Evolutionary conservation across 1,140 invertebrate genomes (phyloP), one percentile per base, ranked within the genome.

Genomic region (Chrysomallon squamiferum): DNA sequence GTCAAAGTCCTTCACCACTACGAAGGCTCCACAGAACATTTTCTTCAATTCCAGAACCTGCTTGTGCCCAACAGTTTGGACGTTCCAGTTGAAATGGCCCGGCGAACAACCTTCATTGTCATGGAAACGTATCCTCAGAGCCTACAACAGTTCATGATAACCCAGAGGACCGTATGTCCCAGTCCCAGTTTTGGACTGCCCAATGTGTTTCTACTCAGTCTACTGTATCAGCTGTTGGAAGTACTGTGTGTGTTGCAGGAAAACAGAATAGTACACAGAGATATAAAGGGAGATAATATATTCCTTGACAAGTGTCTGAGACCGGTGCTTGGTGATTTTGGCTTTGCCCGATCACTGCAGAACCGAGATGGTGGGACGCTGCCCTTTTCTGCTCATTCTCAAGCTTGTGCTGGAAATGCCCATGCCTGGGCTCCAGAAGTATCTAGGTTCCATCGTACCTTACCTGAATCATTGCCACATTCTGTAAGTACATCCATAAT

Each of bases 281-380:
- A 77, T 47, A 72, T 77, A 32, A 72, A 77, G 50, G 66, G 72
- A 3, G 75, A 74, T 18, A 77, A 74, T 60, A 60, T 77, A 2
- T 74, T 74, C 52, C 62, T 77, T 3, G 66, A 74, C 50, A 57
- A 63, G 29, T 59, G 56, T n/a, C 58, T 77, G 0, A 38, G 70
- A 27, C 75, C 75, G 4, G 62, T 77, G 32, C 43, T 77, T 43
- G 69, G 61, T 13, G 69, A 72, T 52, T 72, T 68, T 49, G 69
- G 66, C 9, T 62, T 72, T 56, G 69, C 69, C 1, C 58, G 62
- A 1, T 32, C 50, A 3, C 20, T 72, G 18, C 38, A 59, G 2
- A 54, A 32, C 25, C 20, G 22, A 18, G 35, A 61, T 18, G 65
- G 62, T 1, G 15, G 43, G 29, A 25, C 45, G 2, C 11, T 61